These are phyloP conservation scores for Muscicapa comitata DNA, from an alignment of 2,797 vertebrate genomes.

Conservation along the genomic window DNA sequence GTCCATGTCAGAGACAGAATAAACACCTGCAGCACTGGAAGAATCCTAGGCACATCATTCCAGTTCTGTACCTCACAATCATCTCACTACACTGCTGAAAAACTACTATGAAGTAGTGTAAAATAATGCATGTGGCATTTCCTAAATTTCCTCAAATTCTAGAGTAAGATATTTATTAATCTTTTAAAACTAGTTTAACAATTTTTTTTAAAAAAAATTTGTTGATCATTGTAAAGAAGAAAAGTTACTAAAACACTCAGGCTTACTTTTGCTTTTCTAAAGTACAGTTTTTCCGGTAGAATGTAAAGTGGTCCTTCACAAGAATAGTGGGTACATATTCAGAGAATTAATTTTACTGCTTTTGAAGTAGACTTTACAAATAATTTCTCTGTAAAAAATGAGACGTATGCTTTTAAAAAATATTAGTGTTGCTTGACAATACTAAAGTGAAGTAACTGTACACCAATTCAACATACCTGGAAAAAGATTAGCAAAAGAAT, in stretches of 20 bases:
- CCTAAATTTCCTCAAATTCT: background rate
- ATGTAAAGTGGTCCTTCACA: conserved; percentile 26
- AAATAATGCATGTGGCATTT: background rate
- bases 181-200: background rate
- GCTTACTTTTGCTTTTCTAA: conserved; percentile 39
- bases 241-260: background rate
- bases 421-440: background rate
- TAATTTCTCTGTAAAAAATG: background rate
- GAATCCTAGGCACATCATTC: background rate
- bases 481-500: background rate
- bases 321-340: background rate
- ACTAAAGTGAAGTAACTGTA: background rate
- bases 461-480: background rate
- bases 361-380: background rate
- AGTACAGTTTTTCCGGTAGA: background rate
- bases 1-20: background rate
- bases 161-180: background rate
- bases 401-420: background rate
- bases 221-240: background rate
- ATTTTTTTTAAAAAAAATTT: background rate
- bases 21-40: background rate
- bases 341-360: background rate
- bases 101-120: background rate
- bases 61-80: background rate
- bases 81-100: background rate